Evolutionary conservation across 2,797 vertebrate genomes (phyloP).

Genomic region (Malacoraja senta): DNA sequence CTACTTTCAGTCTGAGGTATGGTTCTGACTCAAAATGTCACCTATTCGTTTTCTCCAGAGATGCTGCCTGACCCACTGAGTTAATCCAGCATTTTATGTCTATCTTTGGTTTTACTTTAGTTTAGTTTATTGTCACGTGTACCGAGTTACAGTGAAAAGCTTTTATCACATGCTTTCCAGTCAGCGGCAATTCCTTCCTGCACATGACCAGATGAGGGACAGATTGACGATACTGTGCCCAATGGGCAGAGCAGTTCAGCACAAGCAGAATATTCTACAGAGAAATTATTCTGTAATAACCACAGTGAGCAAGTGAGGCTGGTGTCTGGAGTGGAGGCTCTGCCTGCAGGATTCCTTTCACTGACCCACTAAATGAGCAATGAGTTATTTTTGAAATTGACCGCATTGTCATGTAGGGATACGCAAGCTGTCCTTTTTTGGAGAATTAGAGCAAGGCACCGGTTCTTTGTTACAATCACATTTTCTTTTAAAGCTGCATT

Average conservation of each 20-base stretch:
- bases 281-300: neutral
- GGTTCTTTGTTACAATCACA: neutral
- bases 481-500: neutral
- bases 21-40: too few relatives aligned
- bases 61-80: too few relatives aligned
- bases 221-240: neutral
- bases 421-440: constrained; percentile 12
- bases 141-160: too few relatives aligned
- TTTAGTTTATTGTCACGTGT: too few relatives aligned
- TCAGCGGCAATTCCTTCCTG: too few relatives aligned
- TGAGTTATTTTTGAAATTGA: constrained; percentile 34
- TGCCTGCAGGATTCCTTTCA: constrained; percentile 8
- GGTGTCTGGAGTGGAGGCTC: neutral
- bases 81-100: too few relatives aligned
- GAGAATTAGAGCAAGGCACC: neutral
- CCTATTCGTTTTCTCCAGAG: too few relatives aligned
- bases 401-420: constrained; percentile 15
- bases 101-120: too few relatives aligned
- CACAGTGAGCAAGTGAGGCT: neutral
- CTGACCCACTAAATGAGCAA: constrained; percentile 26
- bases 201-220: too few relatives aligned
- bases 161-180: too few relatives aligned
- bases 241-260: neutral
- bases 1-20: too few relatives aligned
- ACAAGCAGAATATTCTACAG: neutral